Evolutionary conservation across 2,797 vertebrate genomes (phyloP).

Genomic region (Neomorphus geoffroyi): DNA sequence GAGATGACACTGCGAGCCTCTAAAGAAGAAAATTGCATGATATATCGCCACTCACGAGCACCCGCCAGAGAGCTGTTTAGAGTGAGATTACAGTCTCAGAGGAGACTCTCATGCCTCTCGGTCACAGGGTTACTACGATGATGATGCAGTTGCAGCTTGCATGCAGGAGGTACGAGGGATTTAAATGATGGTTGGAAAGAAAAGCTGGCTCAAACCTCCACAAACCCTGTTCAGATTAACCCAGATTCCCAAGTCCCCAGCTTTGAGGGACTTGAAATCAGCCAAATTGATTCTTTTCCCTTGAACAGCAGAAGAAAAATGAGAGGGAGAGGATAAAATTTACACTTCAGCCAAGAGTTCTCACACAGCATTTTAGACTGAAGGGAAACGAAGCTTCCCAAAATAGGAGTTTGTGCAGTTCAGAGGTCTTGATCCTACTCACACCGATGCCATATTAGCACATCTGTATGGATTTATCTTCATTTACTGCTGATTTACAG

Average conservation of each 20-base stretch:
- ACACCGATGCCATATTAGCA: neutral
- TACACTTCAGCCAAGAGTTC: neutral
- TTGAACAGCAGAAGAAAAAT: neutral
- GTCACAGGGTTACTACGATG: conserved; percentile 63
- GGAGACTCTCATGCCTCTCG: conserved; percentile 68
- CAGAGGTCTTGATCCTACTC: neutral
- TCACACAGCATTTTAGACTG: neutral
- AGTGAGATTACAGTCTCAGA: conserved; percentile 68
- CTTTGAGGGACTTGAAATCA: neutral
- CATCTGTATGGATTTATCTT: neutral
- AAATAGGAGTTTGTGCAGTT: neutral
- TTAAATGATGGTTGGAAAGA: conserved; percentile 34
- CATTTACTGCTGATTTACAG: neutral
- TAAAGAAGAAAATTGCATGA: conserved; percentile 64
- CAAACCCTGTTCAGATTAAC: conserved; percentile 33
- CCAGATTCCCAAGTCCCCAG: conserved; percentile 15
- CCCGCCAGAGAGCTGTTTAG: conserved; percentile 64
- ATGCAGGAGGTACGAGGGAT: conserved; percentile 23
- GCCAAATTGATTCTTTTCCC: conserved; percentile 4
- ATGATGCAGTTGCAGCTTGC: conserved; percentile 51
- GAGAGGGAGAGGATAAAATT: neutral
- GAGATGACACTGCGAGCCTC: conserved; percentile 12
- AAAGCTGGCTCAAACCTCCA: conserved; percentile 56
- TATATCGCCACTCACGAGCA: conserved; percentile 49
- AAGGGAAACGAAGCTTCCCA: neutral